phyloP scores from a whole-genome alignment of 2,113 vertebrate genomes.

The Sitta europaea region DNA sequence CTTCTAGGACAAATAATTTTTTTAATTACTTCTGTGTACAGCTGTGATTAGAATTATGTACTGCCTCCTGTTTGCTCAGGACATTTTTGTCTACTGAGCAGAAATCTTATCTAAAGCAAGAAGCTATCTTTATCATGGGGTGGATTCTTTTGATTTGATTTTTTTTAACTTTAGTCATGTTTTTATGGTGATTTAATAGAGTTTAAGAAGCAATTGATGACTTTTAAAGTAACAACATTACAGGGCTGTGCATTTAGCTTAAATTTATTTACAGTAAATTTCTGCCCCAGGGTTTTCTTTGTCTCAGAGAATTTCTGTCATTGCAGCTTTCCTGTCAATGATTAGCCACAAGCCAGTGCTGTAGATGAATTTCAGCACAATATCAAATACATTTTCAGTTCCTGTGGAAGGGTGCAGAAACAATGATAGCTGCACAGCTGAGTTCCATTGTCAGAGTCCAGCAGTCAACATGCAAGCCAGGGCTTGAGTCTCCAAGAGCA shows the following conservation, averaged over 20 bases:
- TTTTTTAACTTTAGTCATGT: not conserved
- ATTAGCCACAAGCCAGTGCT: not conserved
- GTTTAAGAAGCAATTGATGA: slow-evolving; percentile 67
- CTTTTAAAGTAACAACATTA: slow-evolving; percentile 35
- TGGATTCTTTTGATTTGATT: not conserved
- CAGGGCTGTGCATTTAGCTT: slow-evolving; percentile 23
- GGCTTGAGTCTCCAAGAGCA: not conserved
- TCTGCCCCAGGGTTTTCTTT: slow-evolving; percentile 39
- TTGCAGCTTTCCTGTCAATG: slow-evolving; percentile 18
- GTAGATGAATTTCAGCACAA: not conserved
- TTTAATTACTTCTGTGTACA: not conserved
- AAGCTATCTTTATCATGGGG: not conserved
- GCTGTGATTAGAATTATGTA: not conserved
- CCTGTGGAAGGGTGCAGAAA: not conserved
- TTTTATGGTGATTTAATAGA: slow-evolving; percentile 61
- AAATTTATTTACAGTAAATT: slow-evolving; percentile 64
- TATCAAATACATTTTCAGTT: not conserved
- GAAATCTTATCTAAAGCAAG: slow-evolving; percentile 22
- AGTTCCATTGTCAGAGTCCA: not conserved
- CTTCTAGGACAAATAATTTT: not conserved
- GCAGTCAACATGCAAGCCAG: not conserved
- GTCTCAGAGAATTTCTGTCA: slow-evolving; percentile 47
- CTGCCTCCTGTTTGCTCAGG: not conserved
- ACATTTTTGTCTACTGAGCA: not conserved
- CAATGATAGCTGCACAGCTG: not conserved